phyloP scores from a whole-genome alignment of 2,113 vertebrate species.

The Eira barbara region DNA sequence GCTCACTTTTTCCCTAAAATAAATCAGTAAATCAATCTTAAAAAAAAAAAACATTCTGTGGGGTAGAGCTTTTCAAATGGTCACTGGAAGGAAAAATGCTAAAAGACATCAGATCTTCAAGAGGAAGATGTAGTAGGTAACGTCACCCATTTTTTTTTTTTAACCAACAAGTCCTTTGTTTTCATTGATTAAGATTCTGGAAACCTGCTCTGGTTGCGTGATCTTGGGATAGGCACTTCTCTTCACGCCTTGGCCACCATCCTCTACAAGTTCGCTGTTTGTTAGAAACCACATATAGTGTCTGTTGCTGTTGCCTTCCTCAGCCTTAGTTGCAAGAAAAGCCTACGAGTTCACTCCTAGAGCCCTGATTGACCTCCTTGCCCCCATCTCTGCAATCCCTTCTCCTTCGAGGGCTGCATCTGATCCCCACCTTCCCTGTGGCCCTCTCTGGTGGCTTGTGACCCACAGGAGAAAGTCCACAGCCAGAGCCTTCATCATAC shows the following conservation, averaged over 20 bases:
- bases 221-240: neutral
- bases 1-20: neutral
- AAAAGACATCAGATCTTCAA: neutral
- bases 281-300: neutral
- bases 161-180: neutral
- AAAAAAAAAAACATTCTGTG: neutral
- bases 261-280: neutral
- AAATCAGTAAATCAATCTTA: neutral
- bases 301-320: neutral
- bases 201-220: neutral
- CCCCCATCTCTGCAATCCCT: neutral
- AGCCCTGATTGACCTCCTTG: neutral
- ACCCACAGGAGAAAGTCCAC: neutral
- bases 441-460: neutral
- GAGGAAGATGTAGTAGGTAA: neutral
- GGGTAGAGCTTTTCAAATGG: constrained; percentile 12
- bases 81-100: neutral
- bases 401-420: neutral
- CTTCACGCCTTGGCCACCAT: neutral
- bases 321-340: neutral
- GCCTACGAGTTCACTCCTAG: neutral
- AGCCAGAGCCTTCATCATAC: neutral
- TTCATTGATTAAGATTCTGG: neutral
- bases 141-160: neutral
- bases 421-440: neutral